phyloP scores from a whole-genome alignment of 1,140 invertebrate genomes.

The Drosophila biarmipes region DNA sequence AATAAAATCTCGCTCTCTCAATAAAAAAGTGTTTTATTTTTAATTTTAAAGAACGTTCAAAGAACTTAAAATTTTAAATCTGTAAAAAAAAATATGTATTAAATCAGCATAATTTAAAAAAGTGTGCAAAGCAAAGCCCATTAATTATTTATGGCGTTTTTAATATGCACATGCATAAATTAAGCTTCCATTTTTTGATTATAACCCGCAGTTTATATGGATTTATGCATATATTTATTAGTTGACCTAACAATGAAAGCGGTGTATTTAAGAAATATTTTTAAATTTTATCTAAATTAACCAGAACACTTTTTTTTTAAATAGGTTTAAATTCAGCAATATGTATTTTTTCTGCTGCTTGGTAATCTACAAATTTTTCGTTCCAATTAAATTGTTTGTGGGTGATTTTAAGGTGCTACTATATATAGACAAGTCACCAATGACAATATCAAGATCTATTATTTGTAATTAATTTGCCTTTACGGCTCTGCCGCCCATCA shows the following conservation, averaged over 20 bases:
- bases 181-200: not conserved
- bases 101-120: not conserved
- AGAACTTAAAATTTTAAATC: not conserved
- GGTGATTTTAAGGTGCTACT: too few relatives aligned
- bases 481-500: conserved; percentile 12
- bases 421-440: not conserved
- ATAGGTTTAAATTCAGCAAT: too few relatives aligned
- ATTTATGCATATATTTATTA: not conserved
- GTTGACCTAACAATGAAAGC: too few relatives aligned
- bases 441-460: conserved; percentile 35
- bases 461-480: conserved; percentile 51
- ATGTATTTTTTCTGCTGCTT: too few relatives aligned
- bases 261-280: too few relatives aligned
- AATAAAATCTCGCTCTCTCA: not conserved
- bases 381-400: too few relatives aligned
- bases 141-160: not conserved
- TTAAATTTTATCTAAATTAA: too few relatives aligned
- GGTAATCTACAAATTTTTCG: too few relatives aligned
- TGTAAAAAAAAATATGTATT: not conserved
- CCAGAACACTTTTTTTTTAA: not conserved
- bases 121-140: not conserved
- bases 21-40: not conserved
- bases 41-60: not conserved
- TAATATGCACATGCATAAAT: not conserved
- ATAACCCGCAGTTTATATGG: too few relatives aligned